Evolutionary conservation across 2,888 invertebrate species (phyloP), one percentile per base, ranked within the genome.

Genomic region (Apamea crenata): DNA sequence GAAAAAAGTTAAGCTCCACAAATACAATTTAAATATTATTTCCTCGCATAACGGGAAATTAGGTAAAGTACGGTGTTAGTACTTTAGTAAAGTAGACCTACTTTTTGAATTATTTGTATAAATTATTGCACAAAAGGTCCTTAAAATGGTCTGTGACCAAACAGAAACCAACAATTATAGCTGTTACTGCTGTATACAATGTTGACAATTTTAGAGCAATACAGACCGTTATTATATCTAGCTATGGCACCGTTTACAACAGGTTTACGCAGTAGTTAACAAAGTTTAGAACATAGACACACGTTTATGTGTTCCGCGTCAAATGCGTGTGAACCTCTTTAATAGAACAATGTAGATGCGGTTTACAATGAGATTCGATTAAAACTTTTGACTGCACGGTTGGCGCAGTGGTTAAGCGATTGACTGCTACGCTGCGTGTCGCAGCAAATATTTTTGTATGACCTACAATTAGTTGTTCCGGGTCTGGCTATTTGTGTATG

Each of bases 201-300:
- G 81, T 77, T 56, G 72, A 40, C 69, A 47, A 70, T 81, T 76
- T 66, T 12, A 65, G 10, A 73, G 63, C 72, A 66, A 81, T 70
- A 66, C 36, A 21, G n/a, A 53, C 59, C 25, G 36, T 32, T 29
- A 36, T 69, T 67, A n/a, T 12, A 59, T 29, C 12, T 25, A 5
- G 66, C 25, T 25, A 44, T 36, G n/a, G 61, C 66, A 29, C n/a
- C 74, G 29, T 78, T 72, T 66, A 81, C 74, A 68, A n/a, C 66
- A 63, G 29, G 74, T 85, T 84, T 81, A 77, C 61, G 36, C 44
- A 71, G 74, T 67, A 77, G 81, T 84, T 74, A 77, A 59, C 61
- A 53, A 80, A 73, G 69, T 84, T 75, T 80, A 61, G 72, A 18
- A 73, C 59, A 67, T 14, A 53, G 32, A 68, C 47, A 70, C 32